Conservation (phyloP, 92 coral and sea anemone genomes). For the Desmophyllum pertusum region DNA sequence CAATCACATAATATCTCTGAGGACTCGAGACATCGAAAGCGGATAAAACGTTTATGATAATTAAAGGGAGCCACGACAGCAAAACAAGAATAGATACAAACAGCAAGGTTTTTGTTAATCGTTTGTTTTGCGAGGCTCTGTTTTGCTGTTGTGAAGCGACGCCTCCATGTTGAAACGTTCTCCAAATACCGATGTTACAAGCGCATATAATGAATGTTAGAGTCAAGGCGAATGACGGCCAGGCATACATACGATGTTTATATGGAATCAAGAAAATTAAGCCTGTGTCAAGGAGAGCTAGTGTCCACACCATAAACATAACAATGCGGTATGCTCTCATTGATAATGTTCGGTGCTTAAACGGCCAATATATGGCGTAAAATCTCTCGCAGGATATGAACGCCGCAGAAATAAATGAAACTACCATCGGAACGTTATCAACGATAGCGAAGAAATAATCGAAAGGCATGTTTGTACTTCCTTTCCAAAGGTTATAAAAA, state of each 20-base stretch:
- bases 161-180: slow-evolving; percentile 1
- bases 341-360: slow-evolving; percentile 1
- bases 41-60: not conserved
- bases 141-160: not conserved
- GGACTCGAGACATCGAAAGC: not conserved
- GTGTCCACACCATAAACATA: not conserved
- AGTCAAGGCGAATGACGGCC: not conserved
- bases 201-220: not conserved
- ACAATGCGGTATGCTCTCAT: not conserved
- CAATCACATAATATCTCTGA: not conserved
- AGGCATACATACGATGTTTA: too few species aligned
- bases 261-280: not conserved
- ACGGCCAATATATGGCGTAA: slow-evolving; percentile 17
- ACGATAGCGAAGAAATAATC: too few species aligned
- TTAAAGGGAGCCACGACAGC: slow-evolving; percentile 1
- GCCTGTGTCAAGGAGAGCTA: not conserved
- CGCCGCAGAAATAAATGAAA: too few species aligned
- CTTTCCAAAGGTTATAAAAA: too few species aligned
- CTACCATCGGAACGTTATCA: too few species aligned
- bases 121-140: slow-evolving; percentile 10
- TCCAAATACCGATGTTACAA: slow-evolving; percentile 17
- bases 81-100: not conserved
- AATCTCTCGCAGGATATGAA: too few species aligned
- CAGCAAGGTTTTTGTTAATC: slow-evolving; percentile 10
- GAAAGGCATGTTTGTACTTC: too few species aligned